Percentiles rank a stretch among this genome's conserved stretches.
Conservation (phyloP, 2,888 invertebrate species). For the Polyommatus iphigenia region DNA sequence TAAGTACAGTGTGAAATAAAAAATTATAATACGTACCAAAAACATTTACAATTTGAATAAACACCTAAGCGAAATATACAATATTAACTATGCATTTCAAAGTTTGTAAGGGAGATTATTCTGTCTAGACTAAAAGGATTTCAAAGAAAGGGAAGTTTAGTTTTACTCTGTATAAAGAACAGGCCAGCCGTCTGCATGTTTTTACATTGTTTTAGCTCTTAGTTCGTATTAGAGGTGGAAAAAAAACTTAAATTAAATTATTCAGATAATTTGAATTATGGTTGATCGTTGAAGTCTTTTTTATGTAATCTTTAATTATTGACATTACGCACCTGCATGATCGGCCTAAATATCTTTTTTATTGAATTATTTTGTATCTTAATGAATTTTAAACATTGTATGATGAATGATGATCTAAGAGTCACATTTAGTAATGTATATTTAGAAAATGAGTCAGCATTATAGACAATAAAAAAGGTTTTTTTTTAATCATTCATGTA, state of each 20-base stretch:
- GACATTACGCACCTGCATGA: background rate
- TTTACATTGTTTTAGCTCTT: background rate
- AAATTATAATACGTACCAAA: background rate
- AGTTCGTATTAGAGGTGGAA: background rate
- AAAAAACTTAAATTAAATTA: background rate
- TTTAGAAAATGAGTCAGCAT: no score
- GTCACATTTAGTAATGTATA: no score
- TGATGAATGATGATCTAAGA: no score
- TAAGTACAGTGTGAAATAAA: background rate
- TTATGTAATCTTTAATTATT: background rate
- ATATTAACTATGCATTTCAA: background rate
- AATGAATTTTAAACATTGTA: no score
- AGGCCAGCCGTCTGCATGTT: background rate
- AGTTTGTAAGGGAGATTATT: constrained; percentile 9
- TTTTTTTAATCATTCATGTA: no score
- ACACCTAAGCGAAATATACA: background rate
- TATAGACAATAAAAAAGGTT: no score
- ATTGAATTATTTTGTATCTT: no score
- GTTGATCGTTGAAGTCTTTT: background rate
- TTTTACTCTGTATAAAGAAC: background rate
- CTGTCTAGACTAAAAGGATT: constrained; percentile 23
- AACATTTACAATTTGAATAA: background rate
- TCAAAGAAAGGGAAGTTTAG: constrained; percentile 6
- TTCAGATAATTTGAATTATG: background rate
- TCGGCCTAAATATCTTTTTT: background rate